Evolutionary conservation across 2,797 vertebrate genomes (phyloP).

Genomic region (Glyptemys insculpta): DNA sequence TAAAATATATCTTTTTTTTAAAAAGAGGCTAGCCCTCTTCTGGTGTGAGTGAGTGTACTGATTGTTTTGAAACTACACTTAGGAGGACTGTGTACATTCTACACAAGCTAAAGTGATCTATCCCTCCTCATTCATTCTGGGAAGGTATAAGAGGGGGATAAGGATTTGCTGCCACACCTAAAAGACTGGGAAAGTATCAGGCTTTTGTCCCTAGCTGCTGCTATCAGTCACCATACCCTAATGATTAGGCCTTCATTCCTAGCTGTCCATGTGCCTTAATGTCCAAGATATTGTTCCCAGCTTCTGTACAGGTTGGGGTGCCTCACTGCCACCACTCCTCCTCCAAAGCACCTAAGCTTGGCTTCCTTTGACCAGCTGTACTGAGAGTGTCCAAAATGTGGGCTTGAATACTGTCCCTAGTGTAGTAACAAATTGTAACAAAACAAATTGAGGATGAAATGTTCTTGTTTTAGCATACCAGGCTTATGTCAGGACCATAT

Average conservation of each 20-base stretch:
- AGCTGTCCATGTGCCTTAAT: not conserved
- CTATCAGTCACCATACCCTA: not conserved
- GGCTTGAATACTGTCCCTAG: not conserved
- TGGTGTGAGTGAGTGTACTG: not conserved
- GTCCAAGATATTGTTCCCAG: not conserved
- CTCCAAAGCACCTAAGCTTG: accelerated
- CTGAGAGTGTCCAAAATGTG: accelerated
- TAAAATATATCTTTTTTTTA: not conserved
- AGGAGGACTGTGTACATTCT: not conserved
- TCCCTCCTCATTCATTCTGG: not conserved
- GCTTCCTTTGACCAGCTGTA: not conserved
- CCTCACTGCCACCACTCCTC: not conserved
- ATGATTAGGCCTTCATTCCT: not conserved
- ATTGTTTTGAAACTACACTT: not conserved
- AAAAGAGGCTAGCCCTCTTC: not conserved
- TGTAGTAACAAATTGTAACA: not conserved
- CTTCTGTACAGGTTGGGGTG: not conserved
- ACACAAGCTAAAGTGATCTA: not conserved
- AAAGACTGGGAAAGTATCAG: not conserved
- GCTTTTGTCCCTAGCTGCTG: not conserved
- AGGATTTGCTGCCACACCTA: not conserved
- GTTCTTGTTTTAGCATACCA: not conserved
- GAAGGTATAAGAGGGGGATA: not conserved
- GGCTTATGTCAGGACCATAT: not conserved
- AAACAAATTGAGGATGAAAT: not conserved